These are phyloP conservation scores for Noctua pronuba DNA, from an alignment of 2,888 invertebrate genomes.

Conservation along the genomic window DNA sequence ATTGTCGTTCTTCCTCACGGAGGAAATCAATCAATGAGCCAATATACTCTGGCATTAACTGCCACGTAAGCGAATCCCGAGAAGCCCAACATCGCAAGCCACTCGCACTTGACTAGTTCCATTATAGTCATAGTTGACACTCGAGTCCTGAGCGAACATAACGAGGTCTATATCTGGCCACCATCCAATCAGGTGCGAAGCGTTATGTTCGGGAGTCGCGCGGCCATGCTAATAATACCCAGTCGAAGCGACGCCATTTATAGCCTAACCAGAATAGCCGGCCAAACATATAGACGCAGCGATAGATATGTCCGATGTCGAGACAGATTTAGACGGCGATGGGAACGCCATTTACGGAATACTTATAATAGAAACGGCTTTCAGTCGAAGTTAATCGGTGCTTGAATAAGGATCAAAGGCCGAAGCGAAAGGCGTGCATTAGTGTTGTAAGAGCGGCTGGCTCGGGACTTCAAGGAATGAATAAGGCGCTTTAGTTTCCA, in stretches of 20 bases:
- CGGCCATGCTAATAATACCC: constrained; percentile 86
- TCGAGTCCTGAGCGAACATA: constrained; percentile 72
- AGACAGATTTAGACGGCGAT: constrained; percentile 74
- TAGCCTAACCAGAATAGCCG: constrained; percentile 86
- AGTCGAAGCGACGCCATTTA: constrained; percentile 82
- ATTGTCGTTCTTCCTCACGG: constrained; percentile 29
- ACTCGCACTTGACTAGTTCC: constrained; percentile 54
- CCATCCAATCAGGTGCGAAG: constrained; percentile 87
- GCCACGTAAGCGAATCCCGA: constrained; percentile 15
- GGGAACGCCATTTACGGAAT: constrained; percentile 73
- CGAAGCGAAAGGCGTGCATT: constrained; percentile 22
- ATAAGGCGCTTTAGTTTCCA: constrained; percentile 13
- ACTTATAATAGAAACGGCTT: constrained; percentile 62
- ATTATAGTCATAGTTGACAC: constrained; percentile 66
- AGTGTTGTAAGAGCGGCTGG: constrained; percentile 23
- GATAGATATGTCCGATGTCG: constrained; percentile 70
- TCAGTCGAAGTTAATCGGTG: constrained; percentile 41
- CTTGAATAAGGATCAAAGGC: constrained; percentile 55
- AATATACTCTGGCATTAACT: constrained; percentile 35
- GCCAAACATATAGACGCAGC: constrained; percentile 77
- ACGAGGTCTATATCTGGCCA: constrained; percentile 81
- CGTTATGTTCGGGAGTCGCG: constrained; percentile 78
- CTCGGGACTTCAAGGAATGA: constrained; percentile 1
- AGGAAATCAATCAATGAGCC: constrained; percentile 50
- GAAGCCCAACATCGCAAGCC: constrained; percentile 19